These are phyloP conservation scores for Choreutis nemorana DNA, from an alignment of 2,888 invertebrate genomes.

Conservation along the genomic window DNA sequence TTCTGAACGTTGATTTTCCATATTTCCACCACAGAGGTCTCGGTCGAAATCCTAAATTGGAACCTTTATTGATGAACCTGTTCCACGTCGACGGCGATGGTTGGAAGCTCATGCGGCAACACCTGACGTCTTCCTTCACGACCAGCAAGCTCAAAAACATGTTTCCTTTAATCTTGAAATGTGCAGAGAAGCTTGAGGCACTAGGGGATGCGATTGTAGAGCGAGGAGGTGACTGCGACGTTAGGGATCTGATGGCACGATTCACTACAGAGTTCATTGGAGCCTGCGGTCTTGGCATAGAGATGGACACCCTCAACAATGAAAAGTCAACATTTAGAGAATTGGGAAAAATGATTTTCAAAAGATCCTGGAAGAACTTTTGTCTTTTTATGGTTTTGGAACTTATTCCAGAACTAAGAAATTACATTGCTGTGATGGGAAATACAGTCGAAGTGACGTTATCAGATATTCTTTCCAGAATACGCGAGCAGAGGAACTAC, in stretches of 20 bases:
- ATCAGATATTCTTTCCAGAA: slow-evolving; percentile 2
- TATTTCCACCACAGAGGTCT: slow-evolving; percentile 27
- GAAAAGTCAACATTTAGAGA: slow-evolving; percentile 26
- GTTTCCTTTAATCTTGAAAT: slow-evolving; percentile 40
- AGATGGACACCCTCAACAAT: slow-evolving; percentile 28
- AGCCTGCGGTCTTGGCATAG: slow-evolving; percentile 35
- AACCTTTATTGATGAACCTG: slow-evolving; percentile 28
- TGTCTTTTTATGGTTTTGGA: slow-evolving; percentile 3
- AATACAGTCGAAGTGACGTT: slow-evolving; percentile 10
- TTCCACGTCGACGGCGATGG: slow-evolving; percentile 36
- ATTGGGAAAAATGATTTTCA: slow-evolving; percentile 10
- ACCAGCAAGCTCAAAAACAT: slow-evolving; percentile 38
- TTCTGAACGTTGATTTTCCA: slow-evolving; percentile 26
- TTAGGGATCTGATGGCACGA: slow-evolving; percentile 29
- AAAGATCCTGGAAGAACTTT: background rate
- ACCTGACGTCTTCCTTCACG: slow-evolving; percentile 40
- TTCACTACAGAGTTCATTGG: slow-evolving; percentile 39
- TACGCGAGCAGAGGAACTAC: slow-evolving; percentile 9
- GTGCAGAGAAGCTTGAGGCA: slow-evolving; percentile 30
- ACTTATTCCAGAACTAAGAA: slow-evolving; percentile 4
- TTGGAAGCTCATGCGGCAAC: slow-evolving; percentile 39
- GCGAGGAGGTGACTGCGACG: slow-evolving; percentile 19
- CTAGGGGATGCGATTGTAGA: slow-evolving; percentile 12
- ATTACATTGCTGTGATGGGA: slow-evolving; percentile 4
- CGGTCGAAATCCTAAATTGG: slow-evolving; percentile 21